Evolutionary conservation across 2,113 vertebrate genomes (phyloP), one percentile per base, ranked within the genome.

Genomic region (Climacteris rufus): DNA sequence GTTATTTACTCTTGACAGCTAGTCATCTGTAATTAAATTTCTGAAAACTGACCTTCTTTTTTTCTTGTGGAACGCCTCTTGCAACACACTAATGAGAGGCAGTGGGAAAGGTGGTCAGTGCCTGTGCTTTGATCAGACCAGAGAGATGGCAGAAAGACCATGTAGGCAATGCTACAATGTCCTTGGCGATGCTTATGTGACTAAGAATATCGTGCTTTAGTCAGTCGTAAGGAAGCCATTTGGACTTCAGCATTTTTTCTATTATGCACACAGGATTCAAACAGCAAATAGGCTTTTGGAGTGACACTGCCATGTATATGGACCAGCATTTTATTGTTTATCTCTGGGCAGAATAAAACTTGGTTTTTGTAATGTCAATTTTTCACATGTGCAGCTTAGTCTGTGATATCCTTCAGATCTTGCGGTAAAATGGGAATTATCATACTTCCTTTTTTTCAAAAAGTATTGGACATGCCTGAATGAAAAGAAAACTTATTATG

Each of bases 21-120:
- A 84, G 74, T 93, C 37, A 78, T 27, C 47, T 81, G 24, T 78
- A 88, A 93, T 96, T 92, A 83, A 71, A 79, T 96, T 94, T 97
- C 22, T 93, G 37, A 53, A 68, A 80, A 49, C 61, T 80, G 63
- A 63, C 83, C 56, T 53, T 39, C 6, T 64, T 39, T 68, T 14
- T 49, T 50, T 37, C 27, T 28, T 7, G 0, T 69, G 64, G 31
- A 69, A n/a, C 0, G 0, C 16, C 49, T 95, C 18, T 54, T 89
- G 40, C 8, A 56, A 53, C 81, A 80, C 11, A 28, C 13, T 85
- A 57, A 78, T 84, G 28, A 77, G 28, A 84, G 81, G 65, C 83
- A 28, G 39, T 42, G 40, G 75, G 44, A 86, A 90, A 65, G 44
- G 37, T 22, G 31, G 57, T 53, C 57, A 45, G 44, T 37, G 16